These are phyloP conservation scores for Eubucco bourcierii DNA, from an alignment of 2,113 vertebrate genomes.

Conservation along the genomic window DNA sequence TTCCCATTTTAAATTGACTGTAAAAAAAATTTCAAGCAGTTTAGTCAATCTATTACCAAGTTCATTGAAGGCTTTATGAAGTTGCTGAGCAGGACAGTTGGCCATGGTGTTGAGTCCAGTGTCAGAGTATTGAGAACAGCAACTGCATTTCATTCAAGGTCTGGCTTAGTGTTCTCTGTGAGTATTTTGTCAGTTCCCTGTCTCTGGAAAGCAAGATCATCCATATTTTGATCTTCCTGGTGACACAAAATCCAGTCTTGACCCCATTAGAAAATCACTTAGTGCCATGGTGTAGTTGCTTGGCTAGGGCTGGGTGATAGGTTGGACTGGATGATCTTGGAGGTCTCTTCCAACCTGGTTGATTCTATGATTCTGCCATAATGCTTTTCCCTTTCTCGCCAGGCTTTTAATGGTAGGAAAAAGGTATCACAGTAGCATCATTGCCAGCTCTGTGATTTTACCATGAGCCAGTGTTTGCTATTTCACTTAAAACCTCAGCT, in stretches of 20 bases:
- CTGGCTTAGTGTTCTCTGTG: not conserved
- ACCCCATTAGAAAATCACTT: not conserved
- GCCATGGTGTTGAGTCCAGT: not conserved
- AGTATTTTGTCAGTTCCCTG: not conserved
- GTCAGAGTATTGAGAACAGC: not conserved
- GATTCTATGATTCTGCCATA: no score
- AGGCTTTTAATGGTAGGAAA: conserved; percentile 23
- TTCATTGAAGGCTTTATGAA: not conserved
- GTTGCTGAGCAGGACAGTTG: not conserved
- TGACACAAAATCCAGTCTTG: not conserved
- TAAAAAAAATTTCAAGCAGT: not conserved
- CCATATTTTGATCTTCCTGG: not conserved
- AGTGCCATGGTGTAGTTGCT: no score
- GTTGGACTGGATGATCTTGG: no score
- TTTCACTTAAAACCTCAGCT: conserved; percentile 36
- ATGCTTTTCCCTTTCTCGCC: not conserved
- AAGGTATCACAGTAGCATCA: not conserved
- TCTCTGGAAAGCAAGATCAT: not conserved
- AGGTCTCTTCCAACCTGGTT: no score
- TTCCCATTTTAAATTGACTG: conserved; percentile 1
- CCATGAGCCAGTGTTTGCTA: conserved; percentile 43
- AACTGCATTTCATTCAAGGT: conserved; percentile 2
- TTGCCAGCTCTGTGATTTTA: conserved; percentile 36
- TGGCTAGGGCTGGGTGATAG: no score
- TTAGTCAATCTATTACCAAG: not conserved